A percentile compares a stretch with the other conserved stretches of the same genome.
phyloP scores from a whole-genome alignment of 2,797 vertebrate species.

The Astyanax mexicanus region DNA sequence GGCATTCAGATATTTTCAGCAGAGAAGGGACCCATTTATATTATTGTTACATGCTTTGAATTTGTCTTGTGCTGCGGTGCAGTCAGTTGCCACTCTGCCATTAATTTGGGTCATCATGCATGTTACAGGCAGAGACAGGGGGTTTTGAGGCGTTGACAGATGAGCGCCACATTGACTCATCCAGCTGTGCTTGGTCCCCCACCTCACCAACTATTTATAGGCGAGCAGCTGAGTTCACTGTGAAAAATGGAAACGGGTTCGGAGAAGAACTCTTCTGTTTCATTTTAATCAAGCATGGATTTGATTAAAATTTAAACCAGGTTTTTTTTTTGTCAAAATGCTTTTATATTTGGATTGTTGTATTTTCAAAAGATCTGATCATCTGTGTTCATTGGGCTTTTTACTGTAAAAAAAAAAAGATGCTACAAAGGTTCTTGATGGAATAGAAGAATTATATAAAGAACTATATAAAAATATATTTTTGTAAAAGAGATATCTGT shows the following conservation, averaged over 20 bases:
- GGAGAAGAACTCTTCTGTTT: not conserved
- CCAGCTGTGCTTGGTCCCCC: constrained; percentile 54
- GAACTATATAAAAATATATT: no score
- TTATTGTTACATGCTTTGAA: not conserved
- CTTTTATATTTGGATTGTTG: no score
- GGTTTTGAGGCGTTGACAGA: constrained; percentile 50
- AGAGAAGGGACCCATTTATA: not conserved
- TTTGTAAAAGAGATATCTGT: no score
- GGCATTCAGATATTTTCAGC: not conserved
- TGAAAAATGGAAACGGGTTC: not conserved
- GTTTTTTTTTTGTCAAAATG: no score
- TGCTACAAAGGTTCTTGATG: no score
- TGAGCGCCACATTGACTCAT: constrained; percentile 65
- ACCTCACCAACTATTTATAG: constrained; percentile 50
- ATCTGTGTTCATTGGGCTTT: no score
- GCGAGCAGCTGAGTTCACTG: not conserved
- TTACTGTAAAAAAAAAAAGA: no score
- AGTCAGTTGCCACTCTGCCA: not conserved
- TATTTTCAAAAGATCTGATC: no score
- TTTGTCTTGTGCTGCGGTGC: not conserved
- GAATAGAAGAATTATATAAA: no score
- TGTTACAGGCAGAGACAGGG: constrained; percentile 51
- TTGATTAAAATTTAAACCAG: no score
- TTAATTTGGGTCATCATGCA: constrained; percentile 61
- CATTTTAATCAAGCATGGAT: no score